Percentiles rank a stretch among this genome's conserved stretches.
Conservation (phyloP, 2,113 vertebrate species). For the Elephantulus edwardii region DNA sequence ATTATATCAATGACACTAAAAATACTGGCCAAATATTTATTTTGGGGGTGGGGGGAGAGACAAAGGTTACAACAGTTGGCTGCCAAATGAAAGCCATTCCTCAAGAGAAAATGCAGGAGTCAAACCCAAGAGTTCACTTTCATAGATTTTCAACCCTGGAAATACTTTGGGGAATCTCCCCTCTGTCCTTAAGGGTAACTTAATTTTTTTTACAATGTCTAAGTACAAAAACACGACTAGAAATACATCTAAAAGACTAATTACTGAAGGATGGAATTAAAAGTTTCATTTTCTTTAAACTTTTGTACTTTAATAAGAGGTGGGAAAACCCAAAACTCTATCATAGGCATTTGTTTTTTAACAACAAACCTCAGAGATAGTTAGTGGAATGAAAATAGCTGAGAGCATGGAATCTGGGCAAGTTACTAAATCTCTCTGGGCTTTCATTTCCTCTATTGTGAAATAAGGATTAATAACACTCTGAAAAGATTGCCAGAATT, state of each 20-base stretch:
- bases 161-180: too few relatives aligned
- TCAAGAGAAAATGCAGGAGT: too few relatives aligned
- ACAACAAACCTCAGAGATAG: neutral
- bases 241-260: slow-evolving; percentile 34
- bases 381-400: neutral
- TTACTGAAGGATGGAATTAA: neutral
- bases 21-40: too few relatives aligned
- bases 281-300: neutral
- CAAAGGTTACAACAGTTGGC: too few relatives aligned
- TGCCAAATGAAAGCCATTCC: too few relatives aligned
- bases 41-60: too few relatives aligned
- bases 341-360: too few relatives aligned
- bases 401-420: neutral
- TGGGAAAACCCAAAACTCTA: neutral
- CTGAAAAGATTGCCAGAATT: neutral
- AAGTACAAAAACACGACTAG: neutral
- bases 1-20: too few relatives aligned
- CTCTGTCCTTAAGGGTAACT: too few relatives aligned
- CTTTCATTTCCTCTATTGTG: slow-evolving; percentile 20
- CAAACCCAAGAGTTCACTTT: too few relatives aligned
- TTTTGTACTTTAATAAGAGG: neutral
- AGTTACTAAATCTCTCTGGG: neutral
- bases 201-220: too few relatives aligned
- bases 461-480: neutral
- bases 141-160: too few relatives aligned